Percentiles rank a stretch among this genome's conserved stretches.
Conservation (phyloP, 2,888 invertebrate genomes). For the Autographa pulchrina region DNA sequence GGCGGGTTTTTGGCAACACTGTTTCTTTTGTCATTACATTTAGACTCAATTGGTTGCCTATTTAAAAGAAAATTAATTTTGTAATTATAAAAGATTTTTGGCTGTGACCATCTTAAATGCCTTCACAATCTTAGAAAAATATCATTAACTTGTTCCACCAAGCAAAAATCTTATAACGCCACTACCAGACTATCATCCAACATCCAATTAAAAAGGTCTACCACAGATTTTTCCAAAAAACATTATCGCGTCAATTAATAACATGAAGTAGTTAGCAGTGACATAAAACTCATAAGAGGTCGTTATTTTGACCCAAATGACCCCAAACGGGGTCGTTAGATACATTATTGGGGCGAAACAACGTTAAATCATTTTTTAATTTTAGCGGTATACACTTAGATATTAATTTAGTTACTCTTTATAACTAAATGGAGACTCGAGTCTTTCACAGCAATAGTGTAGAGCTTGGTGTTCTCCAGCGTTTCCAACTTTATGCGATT, state of each 20-base stretch:
- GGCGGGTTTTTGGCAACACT: background rate
- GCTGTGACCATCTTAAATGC: no score
- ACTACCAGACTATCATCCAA: background rate
- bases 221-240: conserved; percentile 26
- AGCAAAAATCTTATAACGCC: background rate
- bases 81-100: no score
- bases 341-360: conserved; percentile 70
- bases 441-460: background rate
- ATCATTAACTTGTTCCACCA: background rate
- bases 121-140: background rate
- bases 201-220: conserved; percentile 3
- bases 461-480: no score
- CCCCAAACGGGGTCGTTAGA: conserved; percentile 70
- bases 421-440: conserved; percentile 42
- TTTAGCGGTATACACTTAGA: conserved; percentile 53
- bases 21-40: no score
- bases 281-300: conserved; percentile 76
- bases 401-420: conserved; percentile 58
- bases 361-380: conserved; percentile 81
- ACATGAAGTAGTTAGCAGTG: conserved; percentile 56
- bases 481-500: no score
- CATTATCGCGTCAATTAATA: conserved; percentile 57
- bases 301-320: conserved; percentile 78
- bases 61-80: no score
- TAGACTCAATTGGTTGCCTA: no score